A percentile compares a stretch with the other conserved stretches of the same genome.
phyloP scores from a whole-genome alignment of 2,888 invertebrate genomes.

The Eulithis prunata region DNA sequence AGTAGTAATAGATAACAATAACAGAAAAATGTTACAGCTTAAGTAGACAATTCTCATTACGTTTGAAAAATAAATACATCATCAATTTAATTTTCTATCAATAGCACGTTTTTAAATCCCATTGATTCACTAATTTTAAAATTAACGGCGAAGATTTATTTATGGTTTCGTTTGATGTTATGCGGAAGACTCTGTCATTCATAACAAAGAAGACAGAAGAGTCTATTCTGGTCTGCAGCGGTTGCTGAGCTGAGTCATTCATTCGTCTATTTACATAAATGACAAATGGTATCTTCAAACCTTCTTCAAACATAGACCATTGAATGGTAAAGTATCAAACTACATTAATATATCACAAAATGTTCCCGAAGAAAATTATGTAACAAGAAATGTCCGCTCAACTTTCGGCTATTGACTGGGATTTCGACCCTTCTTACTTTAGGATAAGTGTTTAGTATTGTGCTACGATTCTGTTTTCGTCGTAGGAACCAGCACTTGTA shows the following conservation, averaged over 20 bases:
- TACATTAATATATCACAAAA: slow-evolving; percentile 34
- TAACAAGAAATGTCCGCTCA: slow-evolving; percentile 17
- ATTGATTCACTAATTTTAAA: background rate
- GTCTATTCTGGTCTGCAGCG: too few relatives aligned
- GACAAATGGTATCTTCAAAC: slow-evolving; percentile 31
- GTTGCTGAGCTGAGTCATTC: background rate
- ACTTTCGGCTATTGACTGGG: slow-evolving; percentile 36
- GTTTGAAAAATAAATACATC: too few relatives aligned
- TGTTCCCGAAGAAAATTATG: slow-evolving; percentile 18
- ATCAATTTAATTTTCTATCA: background rate
- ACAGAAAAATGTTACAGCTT: too few relatives aligned
- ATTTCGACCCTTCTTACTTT: slow-evolving; percentile 15
- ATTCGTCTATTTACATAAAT: slow-evolving; percentile 27
- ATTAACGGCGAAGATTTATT: slow-evolving; percentile 4
- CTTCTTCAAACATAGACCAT: slow-evolving; percentile 11
- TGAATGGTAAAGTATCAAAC: slow-evolving; percentile 31
- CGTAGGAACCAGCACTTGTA: background rate
- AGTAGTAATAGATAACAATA: too few relatives aligned
- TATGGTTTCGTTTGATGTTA: slow-evolving; percentile 5
- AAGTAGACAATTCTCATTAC: too few relatives aligned
- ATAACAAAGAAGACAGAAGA: too few relatives aligned
- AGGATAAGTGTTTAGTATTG: background rate
- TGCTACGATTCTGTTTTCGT: background rate
- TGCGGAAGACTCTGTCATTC: too few relatives aligned
- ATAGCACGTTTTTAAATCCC: background rate